Base-by-base conservation (phyloP, 1,140 invertebrate genomes). In the Apis dorsata region DNA sequence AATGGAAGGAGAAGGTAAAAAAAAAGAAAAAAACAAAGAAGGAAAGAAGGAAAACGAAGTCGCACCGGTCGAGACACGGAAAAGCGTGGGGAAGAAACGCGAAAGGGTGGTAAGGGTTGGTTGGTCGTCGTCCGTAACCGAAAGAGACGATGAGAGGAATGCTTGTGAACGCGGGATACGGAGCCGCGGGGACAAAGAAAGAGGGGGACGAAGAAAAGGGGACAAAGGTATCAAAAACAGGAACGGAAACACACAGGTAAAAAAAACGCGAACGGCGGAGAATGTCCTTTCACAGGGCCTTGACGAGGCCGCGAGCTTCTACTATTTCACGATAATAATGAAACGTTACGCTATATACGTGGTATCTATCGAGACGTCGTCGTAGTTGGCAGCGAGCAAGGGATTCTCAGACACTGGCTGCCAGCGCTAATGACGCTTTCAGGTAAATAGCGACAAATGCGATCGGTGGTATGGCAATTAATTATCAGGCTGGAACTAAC, bases 141-240 rank as follows among this genome's bases (percentile, higher is more conserved):
- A 87, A 79, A 69, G 81, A 79, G 75, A 77, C 80, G 65, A 77
- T 19, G 65, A 77, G 63, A 69, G 28, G 55, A 60, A 86, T 49
- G 69, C 69, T 73, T 72, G 80, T 72, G 73, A 83, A 80, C 62
- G 78, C 34, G 73, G 66, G 66, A 76, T 62, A 53, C 59, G 69
- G 28, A 53, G 44, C 57, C 49, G n/a, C 17, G 44, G 59, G 60
- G 72, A 85, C 76, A 82, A 84, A 84, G 78, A 81, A 70, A 83
- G 68, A 62, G n/a, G 24, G 63, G 53, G 57, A 44, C 11, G 70
- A 53, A 49, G 74, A 62, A 68, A 53, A 59, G 62, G 34, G 71
- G 59, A 59, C 59, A 72, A 75, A 79, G 77, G 60, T 84, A 86
- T 82, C 51, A 76, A 86, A 89, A 84, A 84, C 81, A 74, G 59